A percentile compares a stretch with the other conserved stretches of the same genome.
These are phyloP conservation scores for Bergia sp. DNA, from an alignment of 92 coral and sea anemone genomes.

Conservation along the genomic window DNA sequence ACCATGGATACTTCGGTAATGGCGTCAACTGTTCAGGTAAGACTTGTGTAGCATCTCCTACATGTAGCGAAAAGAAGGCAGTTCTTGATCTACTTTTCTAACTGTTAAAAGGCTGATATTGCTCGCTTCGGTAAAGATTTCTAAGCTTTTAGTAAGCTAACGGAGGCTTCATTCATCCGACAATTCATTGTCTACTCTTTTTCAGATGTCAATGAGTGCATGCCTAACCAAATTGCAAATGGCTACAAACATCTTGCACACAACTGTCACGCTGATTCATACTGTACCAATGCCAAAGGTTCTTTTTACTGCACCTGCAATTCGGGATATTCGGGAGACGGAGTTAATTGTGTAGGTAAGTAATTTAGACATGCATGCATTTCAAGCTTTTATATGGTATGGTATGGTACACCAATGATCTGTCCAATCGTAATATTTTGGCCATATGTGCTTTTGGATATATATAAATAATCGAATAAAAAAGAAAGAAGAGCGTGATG, in stretches of 20 bases:
- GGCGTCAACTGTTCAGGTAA: conserved; percentile 33
- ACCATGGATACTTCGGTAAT: conserved; percentile 17
- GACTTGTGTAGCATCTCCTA: background rate
- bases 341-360: conserved; percentile 55
- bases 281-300: conserved; percentile 71
- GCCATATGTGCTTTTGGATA: background rate
- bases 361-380: background rate
- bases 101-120: too few species aligned
- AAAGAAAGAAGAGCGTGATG: too few species aligned
- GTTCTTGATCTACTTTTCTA: too few species aligned
- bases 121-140: too few species aligned
- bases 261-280: conserved; percentile 62
- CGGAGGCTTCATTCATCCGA: background rate
- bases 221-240: conserved; percentile 43
- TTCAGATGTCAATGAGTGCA: conserved; percentile 58
- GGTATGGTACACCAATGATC: background rate
- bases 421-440: background rate
- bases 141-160: background rate
- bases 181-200: conserved; percentile 1
- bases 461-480: too few species aligned
- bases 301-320: conserved; percentile 61
- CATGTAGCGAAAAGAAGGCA: too few species aligned
- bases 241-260: conserved; percentile 56
- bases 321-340: conserved; percentile 58
- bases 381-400: background rate